phyloP scores from a whole-genome alignment of 2,113 vertebrate genomes.

The Alethe diademata region DNA sequence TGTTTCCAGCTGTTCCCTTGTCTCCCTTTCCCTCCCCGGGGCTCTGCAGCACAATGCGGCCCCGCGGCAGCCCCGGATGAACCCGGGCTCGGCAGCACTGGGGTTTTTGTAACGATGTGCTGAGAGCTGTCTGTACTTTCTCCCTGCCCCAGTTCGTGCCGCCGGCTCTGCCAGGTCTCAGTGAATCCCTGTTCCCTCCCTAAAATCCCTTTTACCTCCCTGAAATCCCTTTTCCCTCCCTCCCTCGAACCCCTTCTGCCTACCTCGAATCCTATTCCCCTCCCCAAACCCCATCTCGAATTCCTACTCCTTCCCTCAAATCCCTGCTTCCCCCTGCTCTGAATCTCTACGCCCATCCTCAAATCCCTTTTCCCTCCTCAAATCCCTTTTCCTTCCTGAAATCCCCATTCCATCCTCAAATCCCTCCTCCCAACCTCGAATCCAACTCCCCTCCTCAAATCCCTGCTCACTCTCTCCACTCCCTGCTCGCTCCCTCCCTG shows the following conservation, averaged over 20 bases:
- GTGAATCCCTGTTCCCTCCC: neutral
- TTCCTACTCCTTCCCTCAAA: neutral
- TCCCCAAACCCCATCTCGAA: neutral
- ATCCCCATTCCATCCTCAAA: neutral
- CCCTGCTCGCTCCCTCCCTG: neutral
- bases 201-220: no score
- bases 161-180: neutral
- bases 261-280: neutral
- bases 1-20: neutral
- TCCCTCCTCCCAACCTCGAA: neutral
- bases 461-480: neutral
- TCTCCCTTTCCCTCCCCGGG: neutral
- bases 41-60: constrained; percentile 10
- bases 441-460: neutral
- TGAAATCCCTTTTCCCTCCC: neutral
- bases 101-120: neutral
- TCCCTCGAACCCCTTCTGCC: neutral
- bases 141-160: neutral
- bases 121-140: neutral
- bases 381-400: neutral
- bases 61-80: neutral
- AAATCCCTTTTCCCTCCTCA: neutral
- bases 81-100: neutral
- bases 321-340: neutral
- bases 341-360: no score